Evolutionary conservation across 2,888 invertebrate species (phyloP).

Genomic region (Aporophyla nigra): DNA sequence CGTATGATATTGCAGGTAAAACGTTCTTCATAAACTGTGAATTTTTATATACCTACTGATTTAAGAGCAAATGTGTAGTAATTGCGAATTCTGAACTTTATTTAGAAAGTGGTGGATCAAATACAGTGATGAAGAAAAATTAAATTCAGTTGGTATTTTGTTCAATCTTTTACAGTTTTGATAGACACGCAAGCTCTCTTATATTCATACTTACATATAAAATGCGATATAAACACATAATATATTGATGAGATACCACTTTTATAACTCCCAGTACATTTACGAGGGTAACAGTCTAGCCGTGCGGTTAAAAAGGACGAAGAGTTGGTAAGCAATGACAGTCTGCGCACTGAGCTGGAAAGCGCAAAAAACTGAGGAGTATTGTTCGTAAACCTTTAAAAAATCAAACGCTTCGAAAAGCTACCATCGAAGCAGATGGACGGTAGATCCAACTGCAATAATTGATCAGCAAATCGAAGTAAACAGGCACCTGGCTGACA

Average conservation of each 20-base stretch:
- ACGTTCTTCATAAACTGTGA: neutral
- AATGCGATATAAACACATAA: constrained; percentile 61
- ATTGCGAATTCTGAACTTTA: neutral
- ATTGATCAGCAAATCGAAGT: constrained; percentile 86
- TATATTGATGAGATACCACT: constrained; percentile 49
- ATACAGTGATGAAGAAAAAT: constrained; percentile 6
- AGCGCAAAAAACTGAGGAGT: constrained; percentile 20
- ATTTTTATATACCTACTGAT: neutral
- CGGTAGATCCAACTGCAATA: constrained; percentile 76
- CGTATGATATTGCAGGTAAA: neutral
- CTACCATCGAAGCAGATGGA: constrained; percentile 65
- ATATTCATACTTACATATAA: constrained; percentile 68
- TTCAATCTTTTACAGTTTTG: constrained; percentile 19
- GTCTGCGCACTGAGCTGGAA: constrained; percentile 16
- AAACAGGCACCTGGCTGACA: constrained; percentile 83
- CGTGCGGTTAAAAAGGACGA: constrained; percentile 14
- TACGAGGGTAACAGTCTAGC: constrained; percentile 29
- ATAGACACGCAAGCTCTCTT: constrained; percentile 18
- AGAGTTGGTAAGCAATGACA: constrained; percentile 16
- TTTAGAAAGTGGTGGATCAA: constrained; percentile 16
- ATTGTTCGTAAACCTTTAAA: constrained; percentile 43
- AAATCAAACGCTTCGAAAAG: constrained; percentile 62
- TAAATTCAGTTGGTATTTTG: constrained; percentile 8
- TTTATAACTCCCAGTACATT: constrained; percentile 44
- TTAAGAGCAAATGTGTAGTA: neutral